A percentile compares a stretch with the other conserved stretches of the same genome.
These are phyloP conservation scores for Ophiothrix spiculata DNA, from an alignment of 35 echinoderm and acorn worm genomes.

Conservation along the genomic window DNA sequence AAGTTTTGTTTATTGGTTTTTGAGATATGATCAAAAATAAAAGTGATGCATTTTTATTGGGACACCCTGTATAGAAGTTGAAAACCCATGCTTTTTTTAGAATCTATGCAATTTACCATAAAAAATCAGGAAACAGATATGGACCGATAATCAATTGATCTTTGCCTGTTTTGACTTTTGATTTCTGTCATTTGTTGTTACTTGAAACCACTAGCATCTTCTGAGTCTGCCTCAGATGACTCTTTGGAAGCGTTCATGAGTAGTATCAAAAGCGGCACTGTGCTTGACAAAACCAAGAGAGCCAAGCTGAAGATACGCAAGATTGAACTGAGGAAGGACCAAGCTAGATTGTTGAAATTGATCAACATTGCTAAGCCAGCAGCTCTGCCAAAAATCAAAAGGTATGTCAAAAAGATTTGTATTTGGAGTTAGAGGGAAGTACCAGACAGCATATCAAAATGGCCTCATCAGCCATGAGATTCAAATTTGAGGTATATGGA, in stretches of 20 bases:
- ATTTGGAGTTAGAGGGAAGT: no score
- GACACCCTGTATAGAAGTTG: no score
- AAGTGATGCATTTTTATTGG: no score
- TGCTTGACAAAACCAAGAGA: slow-evolving; percentile 67
- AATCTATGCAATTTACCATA: background rate
- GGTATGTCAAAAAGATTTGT: no score
- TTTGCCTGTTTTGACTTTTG: background rate
- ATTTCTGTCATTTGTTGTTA: background rate
- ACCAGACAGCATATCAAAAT: no score
- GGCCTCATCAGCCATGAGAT: no score
- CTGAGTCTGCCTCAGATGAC: slow-evolving; percentile 34
- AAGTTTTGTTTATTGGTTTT: background rate
- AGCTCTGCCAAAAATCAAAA: slow-evolving; percentile 40
- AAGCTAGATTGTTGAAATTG: slow-evolving; percentile 57
- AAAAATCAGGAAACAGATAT: background rate
- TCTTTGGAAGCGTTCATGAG: slow-evolving; percentile 86
- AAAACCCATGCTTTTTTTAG: background rate
- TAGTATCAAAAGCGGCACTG: slow-evolving; percentile 70
- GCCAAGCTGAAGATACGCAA: slow-evolving; percentile 70
- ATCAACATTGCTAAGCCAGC: slow-evolving; percentile 76
- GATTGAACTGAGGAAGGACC: slow-evolving; percentile 81
- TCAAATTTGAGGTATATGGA: no score
- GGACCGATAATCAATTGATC: background rate
- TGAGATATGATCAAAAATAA: no score
- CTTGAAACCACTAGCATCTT: background rate